Conservation (phyloP, 2,113 vertebrate genomes). For the Cinclus mexicanus region DNA sequence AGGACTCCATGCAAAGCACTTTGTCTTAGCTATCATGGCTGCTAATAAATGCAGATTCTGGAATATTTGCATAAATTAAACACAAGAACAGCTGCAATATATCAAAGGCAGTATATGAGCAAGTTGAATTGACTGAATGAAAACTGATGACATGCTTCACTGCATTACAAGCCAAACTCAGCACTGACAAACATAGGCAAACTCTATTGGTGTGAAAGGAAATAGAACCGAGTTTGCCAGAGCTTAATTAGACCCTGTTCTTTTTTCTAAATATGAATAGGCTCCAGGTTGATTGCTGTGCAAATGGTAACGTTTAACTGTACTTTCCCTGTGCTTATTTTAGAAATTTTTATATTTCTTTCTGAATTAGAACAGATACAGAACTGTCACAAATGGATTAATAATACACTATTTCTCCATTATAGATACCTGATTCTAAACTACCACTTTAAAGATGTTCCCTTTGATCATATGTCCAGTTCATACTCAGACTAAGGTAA, state of each 20-base stretch:
- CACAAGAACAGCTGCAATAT: constrained; percentile 57
- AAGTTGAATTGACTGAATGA: constrained; percentile 44
- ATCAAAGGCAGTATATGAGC: constrained; percentile 51
- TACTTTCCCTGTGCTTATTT: constrained; percentile 41
- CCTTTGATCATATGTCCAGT: not conserved
- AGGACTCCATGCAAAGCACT: not conserved
- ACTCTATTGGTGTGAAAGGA: constrained; percentile 1
- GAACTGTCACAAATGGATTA: not conserved
- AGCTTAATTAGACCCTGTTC: constrained; percentile 13
- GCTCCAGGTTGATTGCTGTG: constrained; percentile 21
- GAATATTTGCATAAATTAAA: constrained; percentile 54
- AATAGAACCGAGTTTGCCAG: not conserved
- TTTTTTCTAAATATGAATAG: constrained; percentile 24
- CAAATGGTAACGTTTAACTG: constrained; percentile 9
- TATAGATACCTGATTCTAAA: not conserved
- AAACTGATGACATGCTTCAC: constrained; percentile 47
- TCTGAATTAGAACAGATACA: not conserved
- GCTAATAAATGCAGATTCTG: constrained; percentile 34
- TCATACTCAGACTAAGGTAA: not conserved
- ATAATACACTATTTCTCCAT: not conserved
- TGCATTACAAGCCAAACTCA: constrained; percentile 12
- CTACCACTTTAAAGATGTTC: not conserved
- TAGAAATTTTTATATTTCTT: constrained; percentile 50
- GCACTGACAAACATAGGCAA: constrained; percentile 1
- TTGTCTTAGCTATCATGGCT: not conserved